Conservation (phyloP, 1,140 invertebrate genomes). For the Odontomachus brunneus region DNA sequence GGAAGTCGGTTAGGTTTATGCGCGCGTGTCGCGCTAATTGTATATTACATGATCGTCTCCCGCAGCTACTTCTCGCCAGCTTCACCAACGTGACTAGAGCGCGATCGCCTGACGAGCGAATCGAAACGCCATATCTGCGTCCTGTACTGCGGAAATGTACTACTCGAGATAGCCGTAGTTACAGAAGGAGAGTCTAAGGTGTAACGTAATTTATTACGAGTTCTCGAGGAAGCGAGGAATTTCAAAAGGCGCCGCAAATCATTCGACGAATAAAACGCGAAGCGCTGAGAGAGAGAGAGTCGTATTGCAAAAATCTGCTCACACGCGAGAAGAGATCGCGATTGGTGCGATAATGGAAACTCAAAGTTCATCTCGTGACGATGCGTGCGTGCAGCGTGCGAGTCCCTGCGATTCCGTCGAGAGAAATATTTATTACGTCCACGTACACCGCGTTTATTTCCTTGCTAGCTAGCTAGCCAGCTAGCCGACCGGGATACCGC, state of each 20-base stretch:
- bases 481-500: neutral
- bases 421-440: neutral
- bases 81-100: neutral
- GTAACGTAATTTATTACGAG: neutral
- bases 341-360: neutral
- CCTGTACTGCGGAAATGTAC: neutral
- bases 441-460: neutral
- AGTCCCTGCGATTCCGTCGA: no score
- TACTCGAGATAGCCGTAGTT: neutral
- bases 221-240: neutral
- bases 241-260: neutral
- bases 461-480: neutral
- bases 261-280: neutral
- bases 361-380: neutral
- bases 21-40: slow-evolving; percentile 5
- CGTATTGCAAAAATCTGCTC: neutral
- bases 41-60: slow-evolving; percentile 2
- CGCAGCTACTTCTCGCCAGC: neutral
- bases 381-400: no score
- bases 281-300: neutral
- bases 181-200: no score
- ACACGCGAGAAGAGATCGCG: neutral
- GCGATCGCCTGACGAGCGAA: neutral
- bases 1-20: slow-evolving; percentile 13
- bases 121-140: neutral